Percentiles rank a stretch among this genome's conserved stretches.
These are phyloP conservation scores for Lordiphosa fenestrarum DNA, from an alignment of 2,888 invertebrate genomes.

Conservation along the genomic window DNA sequence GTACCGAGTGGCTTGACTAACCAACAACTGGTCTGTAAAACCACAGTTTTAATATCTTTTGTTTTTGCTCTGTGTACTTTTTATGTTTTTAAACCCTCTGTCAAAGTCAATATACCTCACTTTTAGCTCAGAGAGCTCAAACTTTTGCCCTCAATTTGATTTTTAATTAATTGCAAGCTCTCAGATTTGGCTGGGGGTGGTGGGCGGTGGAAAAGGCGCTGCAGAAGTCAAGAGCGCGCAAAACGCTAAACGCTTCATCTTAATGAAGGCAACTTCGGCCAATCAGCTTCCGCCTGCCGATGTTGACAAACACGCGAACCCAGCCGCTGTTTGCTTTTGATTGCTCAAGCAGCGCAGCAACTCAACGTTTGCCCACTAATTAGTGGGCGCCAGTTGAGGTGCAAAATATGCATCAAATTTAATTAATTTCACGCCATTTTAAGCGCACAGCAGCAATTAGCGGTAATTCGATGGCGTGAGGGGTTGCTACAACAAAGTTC, in stretches of 20 bases:
- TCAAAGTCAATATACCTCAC: no score
- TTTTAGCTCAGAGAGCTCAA: background rate
- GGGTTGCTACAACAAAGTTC: no score
- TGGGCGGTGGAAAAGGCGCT: background rate
- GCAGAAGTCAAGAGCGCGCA: slow-evolving; percentile 57
- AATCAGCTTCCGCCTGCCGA: slow-evolving; percentile 45
- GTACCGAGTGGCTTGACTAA: no score
- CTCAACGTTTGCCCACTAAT: slow-evolving; percentile 64
- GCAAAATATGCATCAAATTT: slow-evolving; percentile 56
- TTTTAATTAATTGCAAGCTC: slow-evolving; percentile 50
- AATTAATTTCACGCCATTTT: slow-evolving; percentile 71
- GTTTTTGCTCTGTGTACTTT: no score
- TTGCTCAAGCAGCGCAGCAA: slow-evolving; percentile 67
- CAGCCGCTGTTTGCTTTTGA: slow-evolving; percentile 19
- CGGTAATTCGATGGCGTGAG: no score
- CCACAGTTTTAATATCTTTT: no score
- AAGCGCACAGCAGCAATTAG: slow-evolving; percentile 13
- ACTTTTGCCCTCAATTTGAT: slow-evolving; percentile 29
- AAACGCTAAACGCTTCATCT: slow-evolving; percentile 58
- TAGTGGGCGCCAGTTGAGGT: slow-evolving; percentile 58
- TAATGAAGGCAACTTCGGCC: slow-evolving; percentile 67
- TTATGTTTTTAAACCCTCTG: no score
- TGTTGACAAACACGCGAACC: slow-evolving; percentile 48
- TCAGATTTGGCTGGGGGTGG: background rate
- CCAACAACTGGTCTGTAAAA: no score